Base-by-base conservation (phyloP, 2,113 vertebrate genomes). In the human (Homo sapiens) region DNA sequence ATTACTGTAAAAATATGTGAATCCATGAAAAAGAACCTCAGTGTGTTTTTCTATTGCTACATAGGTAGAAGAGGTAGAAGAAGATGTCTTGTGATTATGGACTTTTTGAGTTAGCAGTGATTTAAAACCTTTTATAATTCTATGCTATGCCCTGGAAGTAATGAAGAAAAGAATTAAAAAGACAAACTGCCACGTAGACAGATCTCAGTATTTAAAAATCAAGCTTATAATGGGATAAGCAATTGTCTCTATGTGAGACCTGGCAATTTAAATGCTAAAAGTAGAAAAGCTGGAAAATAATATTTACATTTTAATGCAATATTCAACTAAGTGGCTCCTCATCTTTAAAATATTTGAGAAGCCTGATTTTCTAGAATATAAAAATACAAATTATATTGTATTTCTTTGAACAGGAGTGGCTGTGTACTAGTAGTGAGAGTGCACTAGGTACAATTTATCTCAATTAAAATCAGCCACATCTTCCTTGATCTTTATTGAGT, bases 201-300 rank as follows among this genome's bases (percentile, higher is more conserved):
- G 81, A 89, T 95, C 91, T 90, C 40, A 92, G 18, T 88, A 93
- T 94, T 97, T 97, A 95, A 94, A 94, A 94, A 61, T 79, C 68
- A 94, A 96, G 48, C 22, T 59, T 35, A 22, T 86, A 82, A 84
- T 64, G 43, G 4, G 55, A 92, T 90, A 93, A 95, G 23, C 45
- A 97, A 87, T 64, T 93, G 25, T 93, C 52, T 94, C 81, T 68
- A 43, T 61, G 9, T 57, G 52, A 97, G 73, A 61, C 32, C 27
- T 92, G 73, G 8, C 27, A 89, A 73, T 89, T 97, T 96, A 85
- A 85, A 85, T 83, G 32, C 68, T 83, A 64, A 86, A 86, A 61
- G 17, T 68, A 32, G 73, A 61, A 90, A 96, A 94, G 8, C n/a
- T 89, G 55, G 94, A 73, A 96, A 97, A 86, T 38, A 64, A 70